Conservation (phyloP, 2,113 vertebrate genomes). For the human region GRCh38 chr9:106423501-106424000, state of each 20-base stretch:
- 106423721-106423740: neutral
- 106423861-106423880: neutral
- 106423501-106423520: neutral
- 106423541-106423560: neutral
- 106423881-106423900: neutral
- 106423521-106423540: neutral
- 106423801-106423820: neutral
- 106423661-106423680: neutral
- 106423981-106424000: neutral
- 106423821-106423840: neutral
- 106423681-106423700: neutral
- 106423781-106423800: neutral
- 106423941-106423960: neutral
- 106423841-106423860: neutral
- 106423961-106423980: neutral
- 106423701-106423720: neutral
- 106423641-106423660: neutral
- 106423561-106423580: neutral
- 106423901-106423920: neutral
- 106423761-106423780: neutral
- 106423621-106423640: neutral
- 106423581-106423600: neutral
- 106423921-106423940: neutral
- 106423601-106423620: neutral
- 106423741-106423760: neutral